phyloP scores from a whole-genome alignment of 2,888 invertebrate genomes.

The Papilio protenor region DNA sequence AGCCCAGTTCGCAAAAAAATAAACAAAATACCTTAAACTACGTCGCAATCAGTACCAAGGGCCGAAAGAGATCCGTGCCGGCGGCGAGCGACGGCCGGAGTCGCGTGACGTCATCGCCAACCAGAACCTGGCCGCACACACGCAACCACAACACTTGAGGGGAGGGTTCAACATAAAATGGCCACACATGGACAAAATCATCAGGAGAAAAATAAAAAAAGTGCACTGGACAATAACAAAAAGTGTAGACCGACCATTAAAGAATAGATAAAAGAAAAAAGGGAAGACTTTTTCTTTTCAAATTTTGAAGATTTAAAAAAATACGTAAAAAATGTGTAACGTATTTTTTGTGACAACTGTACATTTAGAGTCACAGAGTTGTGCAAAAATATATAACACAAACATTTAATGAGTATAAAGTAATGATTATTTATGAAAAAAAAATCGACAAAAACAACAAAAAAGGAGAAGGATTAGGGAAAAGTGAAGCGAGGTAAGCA shows the following conservation, averaged over 20 bases:
- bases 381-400: conserved; percentile 31
- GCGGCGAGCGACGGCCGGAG: conserved; percentile 70
- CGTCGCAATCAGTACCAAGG: conserved; percentile 75
- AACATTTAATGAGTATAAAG: conserved; percentile 6
- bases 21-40: conserved; percentile 49
- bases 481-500: conserved; percentile 50
- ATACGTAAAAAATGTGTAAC: not conserved
- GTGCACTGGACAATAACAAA: conserved; percentile 13
- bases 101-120: conserved; percentile 71
- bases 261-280: not conserved
- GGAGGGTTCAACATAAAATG: conserved; percentile 49
- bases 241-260: not conserved
- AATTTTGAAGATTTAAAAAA: not conserved
- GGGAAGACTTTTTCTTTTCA: not conserved
- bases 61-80: conserved; percentile 82
- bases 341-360: conserved; percentile 32
- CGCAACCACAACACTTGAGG: conserved; percentile 45
- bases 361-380: conserved; percentile 41
- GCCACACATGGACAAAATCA: conserved; percentile 49
- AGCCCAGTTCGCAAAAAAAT: not conserved
- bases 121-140: conserved; percentile 70
- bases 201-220: conserved; percentile 41
- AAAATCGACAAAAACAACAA: conserved; percentile 25
- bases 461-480: conserved; percentile 41
- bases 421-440: conserved; percentile 22